Percentiles rank a stretch among this genome's conserved stretches.
These are phyloP conservation scores for Balearica regulorum DNA, from an alignment of 2,797 vertebrate genomes.

Conservation along the genomic window DNA sequence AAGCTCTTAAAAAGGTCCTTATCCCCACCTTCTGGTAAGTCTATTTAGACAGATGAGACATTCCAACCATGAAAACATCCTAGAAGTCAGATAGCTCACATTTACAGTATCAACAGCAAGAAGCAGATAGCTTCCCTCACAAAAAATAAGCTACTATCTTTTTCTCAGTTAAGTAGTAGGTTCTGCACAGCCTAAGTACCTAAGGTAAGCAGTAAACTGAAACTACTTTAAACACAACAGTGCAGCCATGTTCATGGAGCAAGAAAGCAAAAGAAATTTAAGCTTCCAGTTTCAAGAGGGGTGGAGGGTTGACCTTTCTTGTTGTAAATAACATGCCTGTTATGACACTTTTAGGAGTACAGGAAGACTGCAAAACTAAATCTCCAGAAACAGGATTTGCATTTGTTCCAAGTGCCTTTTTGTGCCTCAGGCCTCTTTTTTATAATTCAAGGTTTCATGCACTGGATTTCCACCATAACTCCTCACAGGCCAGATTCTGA, in stretches of 20 bases:
- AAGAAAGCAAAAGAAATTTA: not conserved
- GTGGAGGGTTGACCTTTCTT: not conserved
- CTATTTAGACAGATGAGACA: not conserved
- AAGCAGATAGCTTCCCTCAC: not conserved
- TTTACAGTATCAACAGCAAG: not conserved
- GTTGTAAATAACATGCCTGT: not conserved
- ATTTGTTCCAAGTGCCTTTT: not conserved
- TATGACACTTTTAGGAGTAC: not conserved
- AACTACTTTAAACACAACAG: not conserved
- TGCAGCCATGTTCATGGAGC: accelerated
- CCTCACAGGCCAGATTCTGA: not conserved
- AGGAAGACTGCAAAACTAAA: not conserved
- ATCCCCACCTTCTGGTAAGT: conserved; percentile 57
- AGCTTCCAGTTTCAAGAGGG: not conserved
- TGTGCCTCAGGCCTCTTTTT: not conserved
- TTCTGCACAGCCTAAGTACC: no score
- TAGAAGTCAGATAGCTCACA: not conserved
- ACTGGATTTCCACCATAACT: not conserved
- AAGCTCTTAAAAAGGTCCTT: not conserved
- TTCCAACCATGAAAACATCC: not conserved
- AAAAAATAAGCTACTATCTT: not conserved
- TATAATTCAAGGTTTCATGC: not conserved
- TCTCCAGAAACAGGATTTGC: not conserved
- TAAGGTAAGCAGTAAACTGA: not conserved
- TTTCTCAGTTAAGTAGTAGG: not conserved